phyloP scores from a whole-genome alignment of 2,888 invertebrate genomes.

The Hirtodrosophila cameraria region DNA sequence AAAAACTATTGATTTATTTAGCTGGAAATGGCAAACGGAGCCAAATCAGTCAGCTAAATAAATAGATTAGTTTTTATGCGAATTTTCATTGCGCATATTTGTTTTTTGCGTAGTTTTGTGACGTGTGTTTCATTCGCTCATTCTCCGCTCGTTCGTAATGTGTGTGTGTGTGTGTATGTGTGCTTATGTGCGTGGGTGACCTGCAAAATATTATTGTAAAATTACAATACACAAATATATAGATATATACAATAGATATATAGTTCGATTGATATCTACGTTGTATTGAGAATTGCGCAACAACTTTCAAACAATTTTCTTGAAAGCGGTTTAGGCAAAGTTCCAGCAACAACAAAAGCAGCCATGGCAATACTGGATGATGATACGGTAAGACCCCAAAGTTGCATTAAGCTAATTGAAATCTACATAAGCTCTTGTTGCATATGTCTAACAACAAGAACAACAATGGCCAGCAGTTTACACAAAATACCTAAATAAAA shows the following conservation, averaged over 20 bases:
- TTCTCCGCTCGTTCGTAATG: not conserved
- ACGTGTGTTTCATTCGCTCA: slow-evolving; percentile 39
- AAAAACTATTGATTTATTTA: slow-evolving; percentile 75
- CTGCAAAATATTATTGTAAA: slow-evolving; percentile 42
- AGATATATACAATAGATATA: slow-evolving; percentile 16
- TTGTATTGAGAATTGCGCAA: slow-evolving; percentile 47
- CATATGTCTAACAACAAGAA: too few relatives aligned
- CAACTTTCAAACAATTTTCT: slow-evolving; percentile 20
- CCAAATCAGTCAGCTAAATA: slow-evolving; percentile 59
- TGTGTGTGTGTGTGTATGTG: slow-evolving; percentile 14
- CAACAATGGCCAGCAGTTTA: slow-evolving; percentile 32
- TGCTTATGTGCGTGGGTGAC: slow-evolving; percentile 29
- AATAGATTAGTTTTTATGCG: slow-evolving; percentile 71
- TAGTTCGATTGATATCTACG: slow-evolving; percentile 19
- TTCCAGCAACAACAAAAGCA: slow-evolving; percentile 30
- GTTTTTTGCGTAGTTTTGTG: slow-evolving; percentile 68
- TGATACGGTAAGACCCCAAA: slow-evolving; percentile 54
- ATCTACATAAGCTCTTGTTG: slow-evolving; percentile 31
- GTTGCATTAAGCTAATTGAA: slow-evolving; percentile 54
- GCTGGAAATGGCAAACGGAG: slow-evolving; percentile 59
- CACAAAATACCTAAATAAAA: slow-evolving; percentile 25
- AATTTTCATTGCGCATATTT: slow-evolving; percentile 44
- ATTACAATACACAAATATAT: slow-evolving; percentile 42
- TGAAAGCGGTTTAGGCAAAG: slow-evolving; percentile 51
- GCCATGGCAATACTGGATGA: slow-evolving; percentile 54